Base-by-base conservation (phyloP, 2,797 vertebrate genomes). In the Mormyrops attenuatus region DNA sequence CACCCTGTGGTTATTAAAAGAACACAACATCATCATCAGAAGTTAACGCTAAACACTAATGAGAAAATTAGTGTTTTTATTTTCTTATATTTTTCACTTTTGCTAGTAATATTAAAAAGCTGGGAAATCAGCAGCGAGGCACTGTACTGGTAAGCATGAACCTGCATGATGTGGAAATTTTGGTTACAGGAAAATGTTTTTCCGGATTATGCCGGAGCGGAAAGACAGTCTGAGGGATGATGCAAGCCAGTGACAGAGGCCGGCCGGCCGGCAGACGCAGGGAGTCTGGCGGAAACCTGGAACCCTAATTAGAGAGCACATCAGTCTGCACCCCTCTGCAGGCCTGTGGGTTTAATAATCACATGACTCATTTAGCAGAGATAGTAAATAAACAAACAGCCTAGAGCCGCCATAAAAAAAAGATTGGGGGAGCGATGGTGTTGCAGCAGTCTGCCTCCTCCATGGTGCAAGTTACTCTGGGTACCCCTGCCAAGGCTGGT, bases 191-290 rank as follows among this genome's bases (percentile, higher is more conserved):
- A 52, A 22, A 85, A 49, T 44, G 6, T 85, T 49, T 26, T 85
- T 85, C 22, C 22, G 20, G 82, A 85, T 85, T 22, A 85, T 52
- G n/a, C 44, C 1, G 8, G 22, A 13, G 17, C 20, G 22, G 44
- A 22, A 26, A 52, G 82, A 52, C 82, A 22, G 44, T 50, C 20
- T 85, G 47, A 52, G 41, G 47, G 47, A 85, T 85, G 82, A 85
- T 85, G 82, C 47, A 85, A 85, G 47, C n/a, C 7, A 3, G 82
- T 15, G 82, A 85, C 82, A 85, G 82, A 85, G 82, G 82, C 47
- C 9, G 80, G 80, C 44, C 1, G 17, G 50, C 9, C 22, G 7
- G 34, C 84, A 9, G 82, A 85, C 9, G 3, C 53, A 5, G 5
- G 15, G 9, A 34, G 53, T 34, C 15, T 13, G 13, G 6, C 15